Base-by-base conservation (phyloP, 2,888 invertebrate species). In the Trichacis sp. region DNA sequence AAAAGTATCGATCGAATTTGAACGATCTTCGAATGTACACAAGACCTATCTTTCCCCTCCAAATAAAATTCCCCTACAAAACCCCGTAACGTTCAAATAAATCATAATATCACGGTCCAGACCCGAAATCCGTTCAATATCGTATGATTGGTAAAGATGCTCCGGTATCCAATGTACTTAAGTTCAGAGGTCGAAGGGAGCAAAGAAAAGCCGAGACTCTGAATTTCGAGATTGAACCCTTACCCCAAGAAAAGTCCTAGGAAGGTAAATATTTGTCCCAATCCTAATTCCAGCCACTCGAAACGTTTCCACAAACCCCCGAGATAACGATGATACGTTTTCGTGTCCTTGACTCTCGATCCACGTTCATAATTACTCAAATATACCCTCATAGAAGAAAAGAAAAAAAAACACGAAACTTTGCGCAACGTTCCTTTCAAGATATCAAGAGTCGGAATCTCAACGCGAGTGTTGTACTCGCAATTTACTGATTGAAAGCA, bases 231-330 rank as follows among this genome's bases (percentile, higher is more conserved):
- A 78, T 77, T 50, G 76, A 72, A 47, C 79, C 8, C 77, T 15
- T 77, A 74, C 67, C 77, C 78, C 5, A 17, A 66, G 48, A 88
- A 88, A 6, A 87, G 88, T 1, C 85, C 85, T 15, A 88, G 88
- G 20, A 88, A 88, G 73, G 75, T 77, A 1, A 78, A 88, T 68
- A 87, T 87, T 54, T 82, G 85, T 40, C 63, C 88, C 1, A 86
- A 80, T 56, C 85, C 85, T 66, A 88, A 86, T 74, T 87, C 56
- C 2, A 49, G 42, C 20, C 50, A n/a, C 42, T 15, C 36, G 1
- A 36, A 46, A 11, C 53, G 58, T 2, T 54, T 46, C 3, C 61
- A 62, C 17, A 47, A 58, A 11, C 11, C 2, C 9, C 11, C 20
- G n/a, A 12, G 17, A 40, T 12, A 53, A 33, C 42, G 48, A 53